phyloP scores from a whole-genome alignment of 2,797 vertebrate genomes.

The Mormyrops attenuatus region DNA sequence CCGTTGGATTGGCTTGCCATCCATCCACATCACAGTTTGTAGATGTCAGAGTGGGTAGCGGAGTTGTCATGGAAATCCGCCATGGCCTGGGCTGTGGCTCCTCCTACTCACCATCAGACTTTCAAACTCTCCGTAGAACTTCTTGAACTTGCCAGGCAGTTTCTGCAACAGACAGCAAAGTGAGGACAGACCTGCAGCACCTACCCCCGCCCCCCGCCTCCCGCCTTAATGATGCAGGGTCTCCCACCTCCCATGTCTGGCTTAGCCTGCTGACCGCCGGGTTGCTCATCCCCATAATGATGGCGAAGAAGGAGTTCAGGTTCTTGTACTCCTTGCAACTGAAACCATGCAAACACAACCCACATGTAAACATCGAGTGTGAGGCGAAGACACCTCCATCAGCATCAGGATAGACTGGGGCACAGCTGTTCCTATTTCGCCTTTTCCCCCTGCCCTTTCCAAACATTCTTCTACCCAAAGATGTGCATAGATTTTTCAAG shows the following conservation, averaged over 20 bases:
- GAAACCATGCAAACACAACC: conserved; percentile 49
- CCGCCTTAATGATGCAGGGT: not conserved
- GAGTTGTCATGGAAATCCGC: not conserved
- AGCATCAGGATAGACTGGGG: not conserved
- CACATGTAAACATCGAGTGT: not conserved
- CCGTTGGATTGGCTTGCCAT: not conserved
- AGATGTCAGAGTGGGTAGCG: not conserved
- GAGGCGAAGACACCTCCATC: not conserved
- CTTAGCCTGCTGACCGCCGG: conserved; percentile 88
- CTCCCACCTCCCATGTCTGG: conserved; percentile 94
- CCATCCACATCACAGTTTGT: not conserved
- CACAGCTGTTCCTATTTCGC: not conserved
- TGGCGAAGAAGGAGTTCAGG: conserved; percentile 91
- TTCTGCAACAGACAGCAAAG: conserved; percentile 65
- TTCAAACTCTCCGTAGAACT: conserved; percentile 95
- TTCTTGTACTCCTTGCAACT: conserved; percentile 98
- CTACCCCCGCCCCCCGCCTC: no score
- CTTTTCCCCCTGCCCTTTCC: not conserved
- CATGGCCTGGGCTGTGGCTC: not conserved
- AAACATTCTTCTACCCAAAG: not conserved
- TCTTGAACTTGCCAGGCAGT: conserved; percentile 98
- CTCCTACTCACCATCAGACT: conserved; percentile 84
- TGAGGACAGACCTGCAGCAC: not conserved
- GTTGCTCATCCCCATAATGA: conserved; percentile 94
- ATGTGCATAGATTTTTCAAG: not conserved